These are phyloP conservation scores for Orthonyx spaldingii DNA, from an alignment of 2,113 vertebrate species.

Conservation along the genomic window DNA sequence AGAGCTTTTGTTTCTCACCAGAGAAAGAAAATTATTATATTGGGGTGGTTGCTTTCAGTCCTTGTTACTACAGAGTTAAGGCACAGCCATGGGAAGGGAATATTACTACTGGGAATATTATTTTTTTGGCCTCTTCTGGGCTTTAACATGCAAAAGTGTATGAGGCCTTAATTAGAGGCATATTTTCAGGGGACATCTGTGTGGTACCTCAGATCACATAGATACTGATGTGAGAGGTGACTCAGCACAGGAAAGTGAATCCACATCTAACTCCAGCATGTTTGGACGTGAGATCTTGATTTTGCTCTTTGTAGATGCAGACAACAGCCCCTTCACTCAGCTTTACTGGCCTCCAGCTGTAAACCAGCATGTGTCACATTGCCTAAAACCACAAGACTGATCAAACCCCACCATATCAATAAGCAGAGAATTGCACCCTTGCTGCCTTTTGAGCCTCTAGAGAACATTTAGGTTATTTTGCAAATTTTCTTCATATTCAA, in stretches of 20 bases:
- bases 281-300: background rate
- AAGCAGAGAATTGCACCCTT: background rate
- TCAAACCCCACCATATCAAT: background rate
- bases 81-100: background rate
- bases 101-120: background rate
- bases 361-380: background rate
- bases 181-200: background rate
- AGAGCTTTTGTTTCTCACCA: background rate
- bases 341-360: background rate
- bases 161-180: background rate
- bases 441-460: background rate
- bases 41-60: background rate
- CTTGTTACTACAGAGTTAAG: background rate
- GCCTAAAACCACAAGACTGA: background rate
- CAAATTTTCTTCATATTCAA: background rate
- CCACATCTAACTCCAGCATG: background rate
- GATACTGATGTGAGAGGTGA: background rate
- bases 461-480: background rate
- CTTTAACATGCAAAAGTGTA: background rate
- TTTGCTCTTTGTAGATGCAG: background rate
- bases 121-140: background rate
- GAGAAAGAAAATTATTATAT: background rate
- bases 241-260: background rate
- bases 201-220: background rate
- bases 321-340: background rate